Percentiles rank a stretch among this genome's conserved stretches.
These are phyloP conservation scores for Pseudococcus jackbeardsleyi DNA, from an alignment of 2,888 invertebrate species.

Conservation along the genomic window DNA sequence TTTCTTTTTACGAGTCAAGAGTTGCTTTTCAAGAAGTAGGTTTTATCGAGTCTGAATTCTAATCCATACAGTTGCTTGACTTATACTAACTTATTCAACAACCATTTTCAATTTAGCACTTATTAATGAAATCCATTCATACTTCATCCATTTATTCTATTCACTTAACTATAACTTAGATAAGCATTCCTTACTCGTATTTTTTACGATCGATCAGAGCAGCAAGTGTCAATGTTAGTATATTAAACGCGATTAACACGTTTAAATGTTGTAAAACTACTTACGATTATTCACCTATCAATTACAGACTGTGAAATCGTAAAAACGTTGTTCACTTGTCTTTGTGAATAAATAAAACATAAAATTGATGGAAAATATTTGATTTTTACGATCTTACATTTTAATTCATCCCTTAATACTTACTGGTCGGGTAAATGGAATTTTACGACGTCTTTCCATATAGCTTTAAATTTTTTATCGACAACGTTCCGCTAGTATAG, in stretches of 20 bases:
- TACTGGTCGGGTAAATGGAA: neutral
- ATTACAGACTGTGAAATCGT: neutral
- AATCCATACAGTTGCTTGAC: too few species aligned
- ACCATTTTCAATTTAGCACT: too few species aligned
- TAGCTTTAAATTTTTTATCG: neutral
- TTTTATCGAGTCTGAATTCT: too few species aligned
- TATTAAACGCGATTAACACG: conserved; percentile 5
- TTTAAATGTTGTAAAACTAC: conserved; percentile 20
- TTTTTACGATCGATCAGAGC: neutral
- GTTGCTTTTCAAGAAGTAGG: too few species aligned
- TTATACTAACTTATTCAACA: too few species aligned
- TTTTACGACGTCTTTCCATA: conserved; percentile 7
- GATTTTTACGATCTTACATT: conserved; percentile 22
- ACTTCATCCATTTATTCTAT: neutral
- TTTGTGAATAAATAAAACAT: neutral
- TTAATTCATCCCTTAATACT: conserved; percentile 28
- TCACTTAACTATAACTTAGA: neutral
- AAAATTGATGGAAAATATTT: neutral
- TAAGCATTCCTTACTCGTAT: neutral
- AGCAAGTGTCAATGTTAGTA: neutral
- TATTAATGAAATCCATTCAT: neutral
- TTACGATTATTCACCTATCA: conserved; percentile 25
- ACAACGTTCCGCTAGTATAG: neutral
- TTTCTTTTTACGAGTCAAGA: too few species aligned
- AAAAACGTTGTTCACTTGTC: conserved; percentile 9